Conservation (phyloP, 2,797 vertebrate genomes). For the Dromococcyx pavoninus region DNA sequence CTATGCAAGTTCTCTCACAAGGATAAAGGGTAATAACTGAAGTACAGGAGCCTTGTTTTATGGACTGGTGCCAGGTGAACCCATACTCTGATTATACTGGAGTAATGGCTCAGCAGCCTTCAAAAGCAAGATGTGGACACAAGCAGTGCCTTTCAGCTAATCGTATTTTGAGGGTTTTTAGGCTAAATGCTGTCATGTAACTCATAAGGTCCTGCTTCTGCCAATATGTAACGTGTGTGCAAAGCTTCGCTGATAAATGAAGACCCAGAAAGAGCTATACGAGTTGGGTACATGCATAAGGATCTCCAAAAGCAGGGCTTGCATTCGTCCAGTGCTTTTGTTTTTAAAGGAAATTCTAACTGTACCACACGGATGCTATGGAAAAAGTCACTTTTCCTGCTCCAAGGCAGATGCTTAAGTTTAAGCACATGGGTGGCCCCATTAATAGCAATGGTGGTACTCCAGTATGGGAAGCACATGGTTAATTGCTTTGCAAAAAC, state of each 20-base stretch:
- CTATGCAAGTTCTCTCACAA: neutral
- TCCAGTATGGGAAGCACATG: neutral
- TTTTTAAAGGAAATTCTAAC: neutral
- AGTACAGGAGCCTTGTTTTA: neutral
- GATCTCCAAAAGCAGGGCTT: neutral
- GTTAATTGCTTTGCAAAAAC: neutral
- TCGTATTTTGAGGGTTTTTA: neutral
- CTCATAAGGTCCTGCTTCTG: neutral
- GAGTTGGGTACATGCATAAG: neutral
- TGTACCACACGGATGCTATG: neutral
- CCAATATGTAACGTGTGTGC: accelerated
- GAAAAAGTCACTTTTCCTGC: slow-evolving; percentile 13
- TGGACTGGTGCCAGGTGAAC: neutral
- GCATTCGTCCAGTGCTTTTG: neutral
- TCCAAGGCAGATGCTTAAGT: slow-evolving; percentile 36
- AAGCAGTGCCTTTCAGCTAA: neutral
- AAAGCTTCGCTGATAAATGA: neutral
- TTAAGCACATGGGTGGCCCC: slow-evolving; percentile 45
- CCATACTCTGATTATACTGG: neutral
- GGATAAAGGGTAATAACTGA: neutral
- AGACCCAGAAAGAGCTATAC: neutral
- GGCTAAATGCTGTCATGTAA: neutral
- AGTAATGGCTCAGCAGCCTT: neutral
- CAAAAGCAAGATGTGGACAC: neutral
- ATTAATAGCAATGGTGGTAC: neutral